Base-by-base conservation (phyloP, 2,797 vertebrate species). In the Jordanella pulchra region DNA sequence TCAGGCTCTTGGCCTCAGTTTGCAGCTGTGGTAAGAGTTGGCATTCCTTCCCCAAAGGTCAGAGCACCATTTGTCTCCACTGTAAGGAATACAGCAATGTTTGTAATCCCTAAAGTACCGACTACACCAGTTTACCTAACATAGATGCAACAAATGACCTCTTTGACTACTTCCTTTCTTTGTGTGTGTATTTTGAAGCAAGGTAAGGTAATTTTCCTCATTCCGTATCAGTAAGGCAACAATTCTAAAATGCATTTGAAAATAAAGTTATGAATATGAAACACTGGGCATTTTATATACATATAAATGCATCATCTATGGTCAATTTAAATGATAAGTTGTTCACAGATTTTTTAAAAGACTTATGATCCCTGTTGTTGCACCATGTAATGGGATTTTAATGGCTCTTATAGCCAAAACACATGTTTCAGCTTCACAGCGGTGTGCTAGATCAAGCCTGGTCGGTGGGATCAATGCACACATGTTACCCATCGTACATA, bases 371-470 rank as follows among this genome's bases (percentile, higher is more conserved):
- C 74, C 63, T 89, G 81, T 91, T 92, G 90, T 92, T 92, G 91
- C 84, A 71, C 78, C 80, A 69, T 74, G 79, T 90, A 89, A 93
- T 94, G 87, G 82, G 89, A 81, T 91, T 95, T 93, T 93, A 93
- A 93, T 93, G 88, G 79, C 84, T 85, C 82, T 92, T 88, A 95
- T 89, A 83, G 91, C 86, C 81, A 90, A 94, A 94, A 93, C 94
- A 95, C 90, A 93, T 92, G 93, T 91, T 70, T 74, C 32, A 80
- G 55, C 79, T 47, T 50, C 74, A 72, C 81, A 84, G 83, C 76
- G 67, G 79, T 76, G 64, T 75, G 84, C 72, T 82, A 73, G 69
- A 86, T 85, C 60, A 77, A 77, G 71, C 70, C 60, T 79, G 83
- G 85, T 86, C 86, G 83, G 69, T 77, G 76, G 72, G 76, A 84